A percentile compares a stretch with the other conserved stretches of the same genome.
These are phyloP conservation scores for Piscicola geometra DNA, from an alignment of 2,888 invertebrate species.

Conservation along the genomic window DNA sequence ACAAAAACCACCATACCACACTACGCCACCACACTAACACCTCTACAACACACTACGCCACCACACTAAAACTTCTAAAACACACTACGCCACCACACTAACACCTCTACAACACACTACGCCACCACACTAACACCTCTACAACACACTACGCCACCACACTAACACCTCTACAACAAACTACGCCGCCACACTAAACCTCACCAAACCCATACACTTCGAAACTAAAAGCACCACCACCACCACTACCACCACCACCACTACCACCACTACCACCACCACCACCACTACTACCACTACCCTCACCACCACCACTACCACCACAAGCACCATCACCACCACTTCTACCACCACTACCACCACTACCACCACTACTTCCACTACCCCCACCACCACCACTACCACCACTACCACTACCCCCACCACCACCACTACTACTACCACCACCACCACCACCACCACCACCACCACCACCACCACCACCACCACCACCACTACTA, in stretches of 20 bases:
- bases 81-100: too few species aligned
- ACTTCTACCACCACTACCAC: constrained; percentile 20
- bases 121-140: too few species aligned
- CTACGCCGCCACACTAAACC: too few species aligned
- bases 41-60: too few species aligned
- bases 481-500: neutral
- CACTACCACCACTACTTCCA: constrained; percentile 21
- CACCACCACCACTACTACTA: neutral
- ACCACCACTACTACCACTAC: constrained; percentile 20
- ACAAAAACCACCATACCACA: too few species aligned
- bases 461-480: neutral
- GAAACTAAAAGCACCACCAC: neutral
- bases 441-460: neutral
- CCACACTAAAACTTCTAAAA: too few species aligned
- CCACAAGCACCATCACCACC: constrained; percentile 19
- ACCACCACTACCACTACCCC: constrained; percentile 2
- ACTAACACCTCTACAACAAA: too few species aligned
- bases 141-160: too few species aligned
- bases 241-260: constrained; percentile 3
- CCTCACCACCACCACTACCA: constrained; percentile 17
- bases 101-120: too few species aligned
- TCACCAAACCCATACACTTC: too few species aligned
- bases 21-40: too few species aligned
- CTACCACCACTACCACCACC: constrained; percentile 16
- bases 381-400: constrained; percentile 16